Evolutionary conservation across 2,888 invertebrate genomes (phyloP).

Genomic region (Thelaira solivaga): DNA sequence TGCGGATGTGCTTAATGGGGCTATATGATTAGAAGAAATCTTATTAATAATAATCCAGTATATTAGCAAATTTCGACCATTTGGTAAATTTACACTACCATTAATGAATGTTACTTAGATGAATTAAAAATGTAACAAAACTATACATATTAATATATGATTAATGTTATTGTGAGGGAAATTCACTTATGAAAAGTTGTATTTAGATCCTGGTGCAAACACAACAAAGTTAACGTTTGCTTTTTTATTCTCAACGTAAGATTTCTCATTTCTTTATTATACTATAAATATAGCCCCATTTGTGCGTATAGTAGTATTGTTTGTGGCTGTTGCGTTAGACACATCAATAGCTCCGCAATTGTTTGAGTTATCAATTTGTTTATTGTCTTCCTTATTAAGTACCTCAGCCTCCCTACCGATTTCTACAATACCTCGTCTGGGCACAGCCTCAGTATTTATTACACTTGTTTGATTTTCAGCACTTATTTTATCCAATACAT

Average conservation of each 20-base stretch:
- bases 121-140: conserved; percentile 25
- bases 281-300: conserved; percentile 68
- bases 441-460: conserved; percentile 29
- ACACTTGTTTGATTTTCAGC: conserved; percentile 42
- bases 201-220: conserved; percentile 5
- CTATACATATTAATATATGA: conserved; percentile 29
- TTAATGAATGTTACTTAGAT: not conserved
- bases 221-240: conserved; percentile 22
- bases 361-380: not conserved
- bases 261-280: conserved; percentile 62
- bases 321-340: conserved; percentile 19
- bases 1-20: not conserved
- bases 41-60: not conserved
- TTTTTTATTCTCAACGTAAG: not conserved
- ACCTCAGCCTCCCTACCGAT: conserved; percentile 75
- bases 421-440: conserved; percentile 73
- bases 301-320: conserved; percentile 26
- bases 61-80: conserved; percentile 4
- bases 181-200: not conserved
- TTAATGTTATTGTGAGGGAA: conserved; percentile 10
- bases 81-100: not conserved
- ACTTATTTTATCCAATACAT: conserved; percentile 33
- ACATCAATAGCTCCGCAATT: conserved; percentile 26
- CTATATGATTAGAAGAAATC: not conserved
- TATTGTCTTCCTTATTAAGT: conserved; percentile 67